Base-by-base conservation (phyloP, 1,140 invertebrate genomes). In the Hylaeus anthracinus region DNA sequence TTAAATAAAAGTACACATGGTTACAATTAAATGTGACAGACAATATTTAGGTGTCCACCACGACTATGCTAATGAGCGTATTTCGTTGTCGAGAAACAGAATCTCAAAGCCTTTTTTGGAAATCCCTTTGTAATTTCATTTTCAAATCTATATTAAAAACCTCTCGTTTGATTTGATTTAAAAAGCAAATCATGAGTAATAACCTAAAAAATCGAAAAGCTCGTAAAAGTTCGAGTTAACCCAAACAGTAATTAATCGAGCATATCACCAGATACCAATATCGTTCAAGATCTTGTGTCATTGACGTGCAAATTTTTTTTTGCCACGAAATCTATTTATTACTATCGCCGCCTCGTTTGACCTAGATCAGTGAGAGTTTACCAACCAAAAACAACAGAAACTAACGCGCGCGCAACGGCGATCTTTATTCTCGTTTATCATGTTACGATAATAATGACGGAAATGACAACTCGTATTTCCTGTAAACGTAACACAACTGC, bases 381-480 rank as follows among this genome's bases (percentile, higher is more conserved):
- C 12, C 14, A 51, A 26, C 3, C 14, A 56, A 37, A 56, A 67
- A 15, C 53, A 26, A 43, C 45, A 53, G n/a, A 26, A 61, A 55
- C 26, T 51, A 48, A 56, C 48, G 12, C 48, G 15, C 12, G 6
- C 14, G 37, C 3, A 5, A 2, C 15, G 48, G 26, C n/a, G n/a
- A 65, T 51, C 5, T 63, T 26, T 3, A 5, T 41, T 45, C 26
- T 37, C 37, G 15, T 74, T 74, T 60, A 60, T 79, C 71, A 43
- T 48, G 45, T 67, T 1, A 14, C 71, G 78, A 66, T 79, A 74
- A 65, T 55, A 14, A 58, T 48, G 37, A 60, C 78, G 71, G 71
- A 79, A 79, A 60, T 14, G 45, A 43, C 8, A 48, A 73, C 6
- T 39, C 14, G n/a, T 10, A 61, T 14, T 79, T 79, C 51, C 70